A percentile compares a stretch with the other conserved stretches of the same genome.
These are phyloP conservation scores for Colistium nudipinnis DNA, from an alignment of 2,113 vertebrate genomes.

Conservation along the genomic window DNA sequence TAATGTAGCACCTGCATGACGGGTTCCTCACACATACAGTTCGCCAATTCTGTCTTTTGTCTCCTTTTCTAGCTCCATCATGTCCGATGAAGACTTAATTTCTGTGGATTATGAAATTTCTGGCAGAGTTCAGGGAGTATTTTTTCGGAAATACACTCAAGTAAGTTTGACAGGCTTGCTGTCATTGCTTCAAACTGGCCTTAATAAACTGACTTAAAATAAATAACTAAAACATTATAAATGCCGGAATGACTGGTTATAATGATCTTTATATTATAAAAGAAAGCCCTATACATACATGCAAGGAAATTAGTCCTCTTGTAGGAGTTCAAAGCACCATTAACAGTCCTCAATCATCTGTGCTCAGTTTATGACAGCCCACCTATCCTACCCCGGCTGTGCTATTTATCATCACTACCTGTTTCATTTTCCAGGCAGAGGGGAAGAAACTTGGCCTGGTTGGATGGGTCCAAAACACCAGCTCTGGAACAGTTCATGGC, in stretches of 20 bases:
- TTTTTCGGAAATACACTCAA: constrained; percentile 96
- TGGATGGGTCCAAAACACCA: constrained; percentile 94
- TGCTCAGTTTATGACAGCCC: not conserved
- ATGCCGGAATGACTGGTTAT: no score
- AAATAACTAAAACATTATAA: no score
- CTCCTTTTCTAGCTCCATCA: constrained; percentile 63
- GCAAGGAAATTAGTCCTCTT: no score
- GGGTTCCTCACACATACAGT: not conserved
- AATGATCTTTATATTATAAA: no score
- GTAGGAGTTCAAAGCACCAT: no score
- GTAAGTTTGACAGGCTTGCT: constrained; percentile 69
- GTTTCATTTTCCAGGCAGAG: constrained; percentile 81
- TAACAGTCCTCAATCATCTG: no score
- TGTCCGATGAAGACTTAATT: constrained; percentile 85
- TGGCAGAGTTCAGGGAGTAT: constrained; percentile 94
- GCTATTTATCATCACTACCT: not conserved
- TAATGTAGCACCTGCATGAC: not conserved
- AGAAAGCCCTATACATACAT: no score
- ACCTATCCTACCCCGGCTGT: not conserved
- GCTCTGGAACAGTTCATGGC: constrained; percentile 87
- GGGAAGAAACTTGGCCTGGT: constrained; percentile 89
- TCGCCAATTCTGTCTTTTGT: constrained; percentile 9
- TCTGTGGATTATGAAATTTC: constrained; percentile 93
- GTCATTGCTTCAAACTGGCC: no score
- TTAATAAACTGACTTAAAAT: no score